These are phyloP conservation scores for Protobothrops flavoviridis DNA, from an alignment of 2,113 vertebrate genomes.

Conservation along the genomic window DNA sequence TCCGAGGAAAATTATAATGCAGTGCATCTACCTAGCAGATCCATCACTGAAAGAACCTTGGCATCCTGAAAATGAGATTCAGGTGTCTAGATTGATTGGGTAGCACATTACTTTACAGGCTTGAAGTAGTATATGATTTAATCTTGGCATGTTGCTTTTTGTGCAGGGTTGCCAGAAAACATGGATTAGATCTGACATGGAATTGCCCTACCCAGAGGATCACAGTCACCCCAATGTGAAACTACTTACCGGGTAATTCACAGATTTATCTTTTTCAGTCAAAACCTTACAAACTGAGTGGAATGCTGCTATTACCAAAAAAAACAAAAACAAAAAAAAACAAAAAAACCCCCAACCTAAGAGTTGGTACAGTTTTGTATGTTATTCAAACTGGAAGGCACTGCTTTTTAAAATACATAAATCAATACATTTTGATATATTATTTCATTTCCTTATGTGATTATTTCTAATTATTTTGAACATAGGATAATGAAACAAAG, in stretches of 20 bases:
- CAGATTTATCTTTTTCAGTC: neutral
- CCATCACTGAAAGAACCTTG: constrained; percentile 26
- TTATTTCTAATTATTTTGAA: neutral
- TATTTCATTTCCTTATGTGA: neutral
- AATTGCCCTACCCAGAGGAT: neutral
- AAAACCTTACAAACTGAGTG: neutral
- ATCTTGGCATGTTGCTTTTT: constrained; percentile 11
- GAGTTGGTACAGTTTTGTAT: neutral
- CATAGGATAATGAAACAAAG: neutral
- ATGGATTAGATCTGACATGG: constrained; percentile 5
- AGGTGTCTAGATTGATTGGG: neutral
- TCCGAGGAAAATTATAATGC: constrained; percentile 18
- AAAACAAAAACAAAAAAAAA: too few species aligned
- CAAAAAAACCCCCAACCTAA: too few species aligned
- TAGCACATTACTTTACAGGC: neutral
- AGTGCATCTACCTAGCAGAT: constrained; percentile 8
- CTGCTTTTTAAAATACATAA: neutral
- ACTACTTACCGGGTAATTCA: neutral
- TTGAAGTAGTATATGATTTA: constrained; percentile 30
- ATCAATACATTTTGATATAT: neutral
- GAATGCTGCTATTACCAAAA: neutral
- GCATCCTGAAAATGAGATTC: constrained; percentile 16
- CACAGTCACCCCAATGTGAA: neutral
- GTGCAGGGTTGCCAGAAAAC: neutral
- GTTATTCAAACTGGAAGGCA: neutral